Percentiles rank a stretch among this genome's conserved stretches.
Evolutionary conservation across 1,140 invertebrate genomes (phyloP).

Genomic region (Neuroterus valhalla): DNA sequence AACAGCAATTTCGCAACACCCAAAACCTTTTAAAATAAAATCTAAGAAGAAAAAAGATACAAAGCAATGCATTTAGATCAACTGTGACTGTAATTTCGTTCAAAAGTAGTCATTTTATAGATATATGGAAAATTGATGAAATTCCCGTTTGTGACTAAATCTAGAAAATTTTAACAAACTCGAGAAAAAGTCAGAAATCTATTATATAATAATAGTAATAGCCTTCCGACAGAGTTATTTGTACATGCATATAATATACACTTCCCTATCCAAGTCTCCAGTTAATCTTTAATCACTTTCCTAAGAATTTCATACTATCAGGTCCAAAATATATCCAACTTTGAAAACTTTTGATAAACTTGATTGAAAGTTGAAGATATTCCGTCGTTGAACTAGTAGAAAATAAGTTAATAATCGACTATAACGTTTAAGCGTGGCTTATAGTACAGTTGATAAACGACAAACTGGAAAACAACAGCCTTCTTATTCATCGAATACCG

Average conservation of each 20-base stretch:
- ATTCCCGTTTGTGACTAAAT: background rate
- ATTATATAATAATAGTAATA: slow-evolving; percentile 11
- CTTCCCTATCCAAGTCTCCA: slow-evolving; percentile 1
- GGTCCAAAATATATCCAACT: background rate
- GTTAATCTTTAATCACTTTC: background rate
- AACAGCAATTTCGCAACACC: background rate
- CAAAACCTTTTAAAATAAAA: too few relatives aligned
- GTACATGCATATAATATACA: slow-evolving; percentile 2
- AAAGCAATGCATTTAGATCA: background rate
- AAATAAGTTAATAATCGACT: slow-evolving; percentile 25
- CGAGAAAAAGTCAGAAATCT: background rate
- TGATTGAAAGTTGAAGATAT: background rate
- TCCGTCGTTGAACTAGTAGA: slow-evolving; percentile 2
- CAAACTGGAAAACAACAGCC: slow-evolving; percentile 55
- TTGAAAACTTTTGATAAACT: background rate
- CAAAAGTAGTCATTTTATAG: background rate
- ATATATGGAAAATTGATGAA: slow-evolving; percentile 11
- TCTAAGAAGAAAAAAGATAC: background rate
- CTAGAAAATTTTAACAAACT: background rate
- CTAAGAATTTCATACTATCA: background rate
- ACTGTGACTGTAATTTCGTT: background rate
- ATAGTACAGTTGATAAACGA: slow-evolving; percentile 31
- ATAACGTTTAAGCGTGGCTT: slow-evolving; percentile 12
- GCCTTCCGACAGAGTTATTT: background rate
- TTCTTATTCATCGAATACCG: slow-evolving; percentile 59